Evolutionary conservation across 2,888 invertebrate species (phyloP).

Genomic region (Drosophila mulleri): DNA sequence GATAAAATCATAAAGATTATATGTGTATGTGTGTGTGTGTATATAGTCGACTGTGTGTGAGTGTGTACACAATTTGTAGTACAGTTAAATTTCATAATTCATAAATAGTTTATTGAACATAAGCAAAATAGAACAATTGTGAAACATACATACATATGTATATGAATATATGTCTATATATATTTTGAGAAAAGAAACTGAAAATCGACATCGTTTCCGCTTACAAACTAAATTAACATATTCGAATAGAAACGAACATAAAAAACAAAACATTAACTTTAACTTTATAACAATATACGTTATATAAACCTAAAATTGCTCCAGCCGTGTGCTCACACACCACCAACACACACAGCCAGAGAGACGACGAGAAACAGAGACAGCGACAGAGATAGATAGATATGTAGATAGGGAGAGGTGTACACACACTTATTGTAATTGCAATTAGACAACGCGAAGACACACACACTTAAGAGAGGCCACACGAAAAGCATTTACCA

Average conservation of each 20-base stretch:
- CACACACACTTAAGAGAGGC: conserved; percentile 10
- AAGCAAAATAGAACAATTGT: conserved; percentile 17
- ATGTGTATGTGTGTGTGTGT: not conserved
- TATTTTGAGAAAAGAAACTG: not conserved
- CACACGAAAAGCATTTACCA: conserved; percentile 28
- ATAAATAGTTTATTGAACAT: conserved; percentile 33
- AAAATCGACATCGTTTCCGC: conserved; percentile 1
- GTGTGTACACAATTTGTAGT: conserved; percentile 1
- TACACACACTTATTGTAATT: conserved; percentile 22
- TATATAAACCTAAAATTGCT: conserved; percentile 7
- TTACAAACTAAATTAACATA: conserved; percentile 30
- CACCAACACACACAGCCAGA: conserved; percentile 7
- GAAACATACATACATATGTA: conserved; percentile 17
- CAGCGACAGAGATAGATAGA: not conserved
- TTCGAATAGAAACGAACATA: not conserved
- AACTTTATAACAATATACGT: not conserved
- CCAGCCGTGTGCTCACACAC: conserved; percentile 1
- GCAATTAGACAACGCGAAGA: conserved; percentile 15
- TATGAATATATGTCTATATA: conserved; percentile 12
- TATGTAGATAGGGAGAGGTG: not conserved
- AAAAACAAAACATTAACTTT: not conserved
- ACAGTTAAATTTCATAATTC: conserved; percentile 23
- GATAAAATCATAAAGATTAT: not conserved
- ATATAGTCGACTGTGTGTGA: not conserved
- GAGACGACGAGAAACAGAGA: not conserved